Evolutionary conservation across 2,113 vertebrate genomes (phyloP).

Genomic region (Pyxicephalus adspersus): DNA sequence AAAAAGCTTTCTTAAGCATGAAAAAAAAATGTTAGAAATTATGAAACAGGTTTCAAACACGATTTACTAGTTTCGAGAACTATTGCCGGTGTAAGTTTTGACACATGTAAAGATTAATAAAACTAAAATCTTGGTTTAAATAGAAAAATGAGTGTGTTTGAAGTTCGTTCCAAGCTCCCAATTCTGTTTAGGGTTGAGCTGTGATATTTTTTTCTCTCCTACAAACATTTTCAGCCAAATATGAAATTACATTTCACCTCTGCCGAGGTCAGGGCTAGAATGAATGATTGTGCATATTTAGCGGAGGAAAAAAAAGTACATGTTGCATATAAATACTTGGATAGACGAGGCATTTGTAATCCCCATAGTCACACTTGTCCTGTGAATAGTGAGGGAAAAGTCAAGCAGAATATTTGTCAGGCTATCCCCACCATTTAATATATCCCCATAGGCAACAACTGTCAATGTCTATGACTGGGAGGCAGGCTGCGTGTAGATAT

Average conservation of each 20-base stretch:
- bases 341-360: constrained; percentile 80
- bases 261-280: constrained; percentile 63
- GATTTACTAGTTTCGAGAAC: neutral
- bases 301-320: neutral
- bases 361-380: constrained; percentile 77
- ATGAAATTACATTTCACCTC: constrained; percentile 32
- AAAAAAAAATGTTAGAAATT: neutral
- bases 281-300: constrained; percentile 67
- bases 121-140: neutral
- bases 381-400: constrained; percentile 72
- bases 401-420: constrained; percentile 83
- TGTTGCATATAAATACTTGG: constrained; percentile 83
- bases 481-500: constrained; percentile 78
- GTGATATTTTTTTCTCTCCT: neutral
- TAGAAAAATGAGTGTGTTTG: constrained; percentile 10
- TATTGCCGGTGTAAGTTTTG: neutral
- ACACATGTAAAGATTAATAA: constrained; percentile 2
- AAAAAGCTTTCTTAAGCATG: too few species aligned
- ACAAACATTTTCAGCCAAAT: constrained; percentile 9
- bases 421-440: constrained; percentile 71
- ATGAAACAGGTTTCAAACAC: neutral
- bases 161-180: constrained; percentile 7
- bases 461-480: constrained; percentile 83
- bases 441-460: constrained; percentile 79
- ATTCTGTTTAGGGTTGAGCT: neutral